Evolutionary conservation across 2,113 vertebrate genomes (phyloP), one percentile per base, ranked within the genome.

Genomic region (Ahaetulla prasina): DNA sequence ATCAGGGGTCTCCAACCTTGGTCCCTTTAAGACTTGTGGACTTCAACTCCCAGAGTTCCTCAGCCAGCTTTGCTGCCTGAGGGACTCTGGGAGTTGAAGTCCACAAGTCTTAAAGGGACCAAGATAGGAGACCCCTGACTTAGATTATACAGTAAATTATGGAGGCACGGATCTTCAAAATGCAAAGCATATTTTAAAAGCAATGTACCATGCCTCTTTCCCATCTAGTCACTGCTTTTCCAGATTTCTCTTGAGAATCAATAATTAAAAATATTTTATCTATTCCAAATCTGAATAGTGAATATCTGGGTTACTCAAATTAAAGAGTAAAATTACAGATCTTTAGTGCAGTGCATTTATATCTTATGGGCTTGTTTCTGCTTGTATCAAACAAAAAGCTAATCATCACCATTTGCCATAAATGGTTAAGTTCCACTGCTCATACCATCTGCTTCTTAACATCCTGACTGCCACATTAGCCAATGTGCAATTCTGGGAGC

Each of bases 361-460:
- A 20, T 88, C 45, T 45, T 85, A 57, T 89, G 92, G 68, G 43
- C n/a, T 47, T 85, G 52, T 45, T 92, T 92, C 30, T 89, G 68
- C 53, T 89, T 85, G 39, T 92, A 89, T 45, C 92, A 92, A 54
- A 84, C 68, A 92, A 89, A 89, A 89, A 92, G 30, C 23, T 92
- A 89, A 92, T 92, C 74, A 80, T 80, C 87, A 89, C 30, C 92
- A 92, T 92, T 89, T 92, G 68, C 53, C 89, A n/a, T 92, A 92
- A 92, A 92, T 89, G 92, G 50, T 68, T 89, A n/a, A 39, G 53
- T 89, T 89, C 52, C 9, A 4, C 25, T 39, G n/a, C 68, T 85
- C 27, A 8, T 53, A 85, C 88, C 92, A 85, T 60, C 74, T 92
- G 87, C 53, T 45, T 57, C 43, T 27, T 27, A 92, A 45, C 43